phyloP scores from a whole-genome alignment of 2,888 invertebrate species.

The Esperia sulphurella region DNA sequence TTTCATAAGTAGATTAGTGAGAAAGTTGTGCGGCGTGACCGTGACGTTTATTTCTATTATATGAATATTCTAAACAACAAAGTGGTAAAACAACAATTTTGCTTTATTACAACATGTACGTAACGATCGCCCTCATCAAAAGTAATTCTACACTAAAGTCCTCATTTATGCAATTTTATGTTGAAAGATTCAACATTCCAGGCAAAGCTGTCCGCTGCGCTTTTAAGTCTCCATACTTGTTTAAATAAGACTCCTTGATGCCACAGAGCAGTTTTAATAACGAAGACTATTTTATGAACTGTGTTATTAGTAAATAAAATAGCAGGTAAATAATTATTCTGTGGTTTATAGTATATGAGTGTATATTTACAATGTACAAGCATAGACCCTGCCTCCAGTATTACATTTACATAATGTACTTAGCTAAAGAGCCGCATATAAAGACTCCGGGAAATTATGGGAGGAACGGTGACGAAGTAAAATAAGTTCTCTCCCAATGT shows the following conservation, averaged over 20 bases:
- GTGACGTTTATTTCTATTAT: too few relatives aligned
- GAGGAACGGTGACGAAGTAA: slow-evolving; percentile 44
- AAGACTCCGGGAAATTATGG: slow-evolving; percentile 51
- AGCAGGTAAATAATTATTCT: not conserved
- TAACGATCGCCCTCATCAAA: not conserved
- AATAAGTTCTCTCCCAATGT: slow-evolving; percentile 43
- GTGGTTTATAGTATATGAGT: slow-evolving; percentile 28
- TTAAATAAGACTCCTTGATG: not conserved
- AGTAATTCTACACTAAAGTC: not conserved
- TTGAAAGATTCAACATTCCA: slow-evolving; percentile 13
- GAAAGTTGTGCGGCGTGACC: too few relatives aligned
- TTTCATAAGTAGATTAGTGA: too few relatives aligned
- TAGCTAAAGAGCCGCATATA: slow-evolving; percentile 62
- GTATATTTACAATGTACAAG: slow-evolving; percentile 33
- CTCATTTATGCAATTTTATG: slow-evolving; percentile 1
- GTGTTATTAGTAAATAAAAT: not conserved
- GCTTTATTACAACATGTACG: too few relatives aligned
- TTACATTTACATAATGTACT: slow-evolving; percentile 74
- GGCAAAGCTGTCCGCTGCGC: slow-evolving; percentile 16
- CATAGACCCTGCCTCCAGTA: slow-evolving; percentile 59
- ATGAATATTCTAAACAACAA: too few relatives aligned
- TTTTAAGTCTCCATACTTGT: slow-evolving; percentile 24
- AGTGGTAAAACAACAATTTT: too few relatives aligned
- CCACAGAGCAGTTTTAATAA: not conserved
- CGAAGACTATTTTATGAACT: not conserved